A percentile compares a stretch with the other conserved stretches of the same genome.
These are phyloP conservation scores for Agriopis leucophaearia DNA, from an alignment of 2,888 invertebrate genomes.

Conservation along the genomic window DNA sequence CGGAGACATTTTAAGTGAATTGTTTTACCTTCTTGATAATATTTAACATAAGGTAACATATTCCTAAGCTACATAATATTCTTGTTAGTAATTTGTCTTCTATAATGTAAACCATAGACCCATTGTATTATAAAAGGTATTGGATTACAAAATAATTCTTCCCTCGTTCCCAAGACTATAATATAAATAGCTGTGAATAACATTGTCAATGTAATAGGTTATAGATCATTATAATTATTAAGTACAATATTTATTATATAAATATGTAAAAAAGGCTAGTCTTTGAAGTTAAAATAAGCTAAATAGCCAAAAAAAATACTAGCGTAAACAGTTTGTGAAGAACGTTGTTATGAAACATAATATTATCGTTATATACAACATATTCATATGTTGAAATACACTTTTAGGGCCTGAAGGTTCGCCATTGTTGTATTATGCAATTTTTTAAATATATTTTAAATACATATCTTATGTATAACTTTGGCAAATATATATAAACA, in stretches of 20 bases:
- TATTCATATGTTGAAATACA: no score
- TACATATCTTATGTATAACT: not conserved
- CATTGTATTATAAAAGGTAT: constrained; percentile 24
- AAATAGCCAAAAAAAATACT: constrained; percentile 7
- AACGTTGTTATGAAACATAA: no score
- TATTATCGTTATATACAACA: no score
- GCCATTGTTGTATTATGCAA: not conserved
- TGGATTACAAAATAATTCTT: constrained; percentile 20
- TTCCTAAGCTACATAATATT: not conserved
- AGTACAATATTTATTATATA: constrained; percentile 35
- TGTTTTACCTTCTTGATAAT: not conserved
- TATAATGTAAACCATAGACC: not conserved
- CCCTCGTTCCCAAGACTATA: constrained; percentile 30
- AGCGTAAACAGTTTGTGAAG: not conserved
- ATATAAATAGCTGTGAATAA: constrained; percentile 35
- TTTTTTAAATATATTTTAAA: not conserved
- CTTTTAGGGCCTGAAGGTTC: not conserved
- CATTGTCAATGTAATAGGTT: constrained; percentile 25
- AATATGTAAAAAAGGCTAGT: constrained; percentile 17
- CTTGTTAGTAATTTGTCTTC: constrained; percentile 1
- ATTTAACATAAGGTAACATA: no score
- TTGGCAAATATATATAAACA: not conserved
- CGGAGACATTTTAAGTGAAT: no score
- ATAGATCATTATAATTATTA: constrained; percentile 21
- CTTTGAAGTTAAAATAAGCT: constrained; percentile 9